These are phyloP conservation scores for Anolis sagrei DNA, from an alignment of 2,113 vertebrate species.

Conservation along the genomic window DNA sequence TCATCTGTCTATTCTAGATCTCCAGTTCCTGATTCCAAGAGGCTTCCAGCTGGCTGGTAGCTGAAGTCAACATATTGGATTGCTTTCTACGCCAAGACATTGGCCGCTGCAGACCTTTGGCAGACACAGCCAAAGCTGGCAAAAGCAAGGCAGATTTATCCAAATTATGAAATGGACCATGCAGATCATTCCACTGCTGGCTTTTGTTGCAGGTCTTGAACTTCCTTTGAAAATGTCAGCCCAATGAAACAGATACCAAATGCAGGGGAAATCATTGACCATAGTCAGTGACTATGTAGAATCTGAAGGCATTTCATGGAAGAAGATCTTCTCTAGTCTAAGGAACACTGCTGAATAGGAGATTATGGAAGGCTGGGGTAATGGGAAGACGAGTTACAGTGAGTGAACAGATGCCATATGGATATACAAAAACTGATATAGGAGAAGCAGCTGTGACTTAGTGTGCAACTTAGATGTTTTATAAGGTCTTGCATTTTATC, in stretches of 20 bases:
- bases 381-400: background rate
- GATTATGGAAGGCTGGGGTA: background rate
- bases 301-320: background rate
- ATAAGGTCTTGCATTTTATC: background rate
- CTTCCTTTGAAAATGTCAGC: constrained; percentile 2
- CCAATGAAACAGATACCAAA: background rate
- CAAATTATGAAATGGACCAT: background rate
- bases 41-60: constrained; percentile 18
- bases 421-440: background rate
- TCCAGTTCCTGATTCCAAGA: constrained; percentile 16
- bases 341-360: fast-evolving
- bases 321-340: background rate
- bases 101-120: background rate
- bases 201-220: background rate
- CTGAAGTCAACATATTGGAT: constrained; percentile 20
- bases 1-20: constrained; percentile 35
- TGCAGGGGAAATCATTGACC: background rate
- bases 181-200: background rate
- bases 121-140: background rate
- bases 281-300: background rate
- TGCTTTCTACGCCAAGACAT: constrained; percentile 6
- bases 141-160: constrained; percentile 8
- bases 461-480: background rate
- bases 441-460: background rate
- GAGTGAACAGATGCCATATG: background rate